Base-by-base conservation (phyloP, 2,113 vertebrate species). In the Tragelaphus strepsiceros region DNA sequence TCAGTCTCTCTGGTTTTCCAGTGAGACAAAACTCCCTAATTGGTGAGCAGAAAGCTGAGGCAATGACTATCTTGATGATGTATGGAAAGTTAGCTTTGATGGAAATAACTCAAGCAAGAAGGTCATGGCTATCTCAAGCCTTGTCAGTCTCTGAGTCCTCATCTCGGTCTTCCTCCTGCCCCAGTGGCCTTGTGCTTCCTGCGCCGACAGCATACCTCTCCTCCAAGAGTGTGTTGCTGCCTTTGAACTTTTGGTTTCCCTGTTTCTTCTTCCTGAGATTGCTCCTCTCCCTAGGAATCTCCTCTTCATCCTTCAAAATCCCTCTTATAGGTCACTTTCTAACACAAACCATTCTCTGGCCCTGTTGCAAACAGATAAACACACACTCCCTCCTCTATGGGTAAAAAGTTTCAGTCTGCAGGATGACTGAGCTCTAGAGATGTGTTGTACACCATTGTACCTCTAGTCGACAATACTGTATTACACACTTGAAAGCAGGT, bases 181-280 rank as follows among this genome's bases (percentile, higher is more conserved):
- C 15, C 15, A 17, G 26, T 3, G 1, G 14, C 13, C 43, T 17
- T 3, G 2, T 61, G 71, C 13, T n/a, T 22, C 0, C 16, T 51
- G n/a, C 17, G 26, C 46, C 0, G 56, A 83, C 4, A 19, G 77
- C 4, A 0, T 2, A 39, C 26, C 54, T n/a, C 56, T 90, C 30
- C 24, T 39, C 56, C 11, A 53, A 56, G 54, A 71, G 39, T 11
- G 7, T 6, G 0, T 0, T 4, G 12, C 21, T 51, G 2, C 54
- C 77, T 39, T 32, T 46, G 10, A 3, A 15, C 46, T 28, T 14
- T 26, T 4, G 61, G 7, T 26, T 54, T 30, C 4, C 58, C 24
- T 54, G 43, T 58, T 87, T 92, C 26, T 46, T 46, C 8, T 84
- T 21, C 54, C 22, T 43, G 53, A 39, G 43, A 2, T 49, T 26